Conservation (phyloP, 2,797 vertebrate genomes). For the Epinephelus malabaricus region DNA sequence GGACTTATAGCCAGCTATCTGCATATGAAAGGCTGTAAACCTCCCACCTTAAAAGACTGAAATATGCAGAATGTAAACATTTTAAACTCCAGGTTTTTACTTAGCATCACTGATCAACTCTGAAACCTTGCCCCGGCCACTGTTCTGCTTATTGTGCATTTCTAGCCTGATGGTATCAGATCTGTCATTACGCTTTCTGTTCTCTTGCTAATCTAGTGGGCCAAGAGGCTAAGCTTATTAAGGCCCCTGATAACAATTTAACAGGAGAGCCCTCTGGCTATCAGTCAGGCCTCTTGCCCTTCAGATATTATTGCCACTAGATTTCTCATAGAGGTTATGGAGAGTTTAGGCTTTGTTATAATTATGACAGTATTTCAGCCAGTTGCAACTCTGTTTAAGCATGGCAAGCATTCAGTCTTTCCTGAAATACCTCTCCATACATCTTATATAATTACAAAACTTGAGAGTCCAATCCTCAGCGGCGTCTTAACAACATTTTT, state of each 20-base stretch:
- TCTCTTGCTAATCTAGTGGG: conserved; percentile 58
- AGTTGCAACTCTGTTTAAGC: conserved; percentile 34
- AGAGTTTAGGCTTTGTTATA: conserved; percentile 37
- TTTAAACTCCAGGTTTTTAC: conserved; percentile 18
- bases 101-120: conserved; percentile 1
- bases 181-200: conserved; percentile 46
- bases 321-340: conserved; percentile 41
- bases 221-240: conserved; percentile 59
- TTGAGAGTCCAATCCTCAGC: conserved; percentile 3
- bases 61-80: conserved; percentile 24
- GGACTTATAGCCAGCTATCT: conserved; percentile 16
- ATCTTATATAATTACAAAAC: conserved; percentile 22
- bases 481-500: background rate
- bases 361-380: conserved; percentile 36
- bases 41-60: conserved; percentile 17
- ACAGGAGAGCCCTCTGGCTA: conserved; percentile 49
- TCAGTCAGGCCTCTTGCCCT: conserved; percentile 28
- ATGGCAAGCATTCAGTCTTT: background rate
- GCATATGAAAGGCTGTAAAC: conserved; percentile 32
- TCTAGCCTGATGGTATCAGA: conserved; percentile 43
- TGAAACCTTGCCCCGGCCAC: conserved; percentile 8
- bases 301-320: conserved; percentile 36
- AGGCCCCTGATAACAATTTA: conserved; percentile 62
- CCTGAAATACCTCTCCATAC: conserved; percentile 8
- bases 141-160: conserved; percentile 33